Conservation (phyloP, 2,888 invertebrate genomes). For the Dasysyrphus albostriatus region DNA sequence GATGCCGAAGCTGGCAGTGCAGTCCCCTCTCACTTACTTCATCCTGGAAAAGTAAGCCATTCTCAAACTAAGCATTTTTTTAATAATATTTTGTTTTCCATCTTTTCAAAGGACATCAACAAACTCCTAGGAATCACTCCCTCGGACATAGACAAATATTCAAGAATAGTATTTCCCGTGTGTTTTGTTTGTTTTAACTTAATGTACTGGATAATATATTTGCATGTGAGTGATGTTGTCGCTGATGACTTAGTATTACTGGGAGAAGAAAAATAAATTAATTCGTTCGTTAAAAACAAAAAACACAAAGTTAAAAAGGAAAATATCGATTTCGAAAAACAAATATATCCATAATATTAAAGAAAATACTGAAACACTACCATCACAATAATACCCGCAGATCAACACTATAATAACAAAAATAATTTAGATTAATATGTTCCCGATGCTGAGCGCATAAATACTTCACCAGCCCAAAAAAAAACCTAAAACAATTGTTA, state of each 20-base stretch:
- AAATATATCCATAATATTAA: slow-evolving; percentile 45
- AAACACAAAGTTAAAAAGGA: slow-evolving; percentile 20
- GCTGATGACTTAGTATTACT: slow-evolving; percentile 96
- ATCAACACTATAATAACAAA: slow-evolving; percentile 59
- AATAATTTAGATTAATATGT: slow-evolving; percentile 39
- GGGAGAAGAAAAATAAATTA: slow-evolving; percentile 87
- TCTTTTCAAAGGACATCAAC: slow-evolving; percentile 90
- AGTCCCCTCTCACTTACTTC: slow-evolving; percentile 90
- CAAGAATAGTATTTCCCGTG: slow-evolving; percentile 98
- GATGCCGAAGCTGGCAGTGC: slow-evolving; percentile 85
- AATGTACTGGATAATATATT: slow-evolving; percentile 99
- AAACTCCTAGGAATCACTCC: slow-evolving; percentile 96
- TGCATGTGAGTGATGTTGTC: slow-evolving; percentile 97
- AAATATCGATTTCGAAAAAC: slow-evolving; percentile 61
- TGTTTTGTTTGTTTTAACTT: slow-evolving; percentile 99
- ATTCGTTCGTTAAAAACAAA: slow-evolving; percentile 41
- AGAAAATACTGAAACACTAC: slow-evolving; percentile 64
- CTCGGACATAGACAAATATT: slow-evolving; percentile 99
- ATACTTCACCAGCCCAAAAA: slow-evolving; percentile 53
- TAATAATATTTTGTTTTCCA: not conserved
- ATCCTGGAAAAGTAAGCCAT: slow-evolving; percentile 90
- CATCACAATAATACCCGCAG: slow-evolving; percentile 68
- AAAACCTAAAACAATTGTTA: slow-evolving; percentile 33
- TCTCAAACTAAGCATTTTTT: not conserved
- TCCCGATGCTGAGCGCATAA: slow-evolving; percentile 68